Base-by-base conservation (phyloP, 2,113 vertebrate genomes). In the Coreoperca whiteheadi region DNA sequence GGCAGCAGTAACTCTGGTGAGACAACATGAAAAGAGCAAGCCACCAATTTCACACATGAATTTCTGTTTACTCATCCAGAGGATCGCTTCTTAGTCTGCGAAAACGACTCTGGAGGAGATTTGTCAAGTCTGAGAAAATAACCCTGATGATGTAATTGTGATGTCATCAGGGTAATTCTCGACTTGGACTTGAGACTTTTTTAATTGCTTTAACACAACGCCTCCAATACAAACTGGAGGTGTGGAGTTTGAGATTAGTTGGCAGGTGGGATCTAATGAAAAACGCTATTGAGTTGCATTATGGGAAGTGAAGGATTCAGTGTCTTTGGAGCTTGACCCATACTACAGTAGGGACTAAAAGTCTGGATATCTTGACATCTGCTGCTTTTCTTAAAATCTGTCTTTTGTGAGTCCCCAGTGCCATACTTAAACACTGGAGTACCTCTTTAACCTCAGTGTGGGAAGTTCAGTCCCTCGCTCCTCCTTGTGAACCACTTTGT, bases 401-500 rank as follows among this genome's bases (percentile, higher is more conserved):
- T 34, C 32, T 34, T 34, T 34, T 34, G 32, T 8, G 37, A 39
- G 37, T 39, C 6, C 37, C 37, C 37, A 8, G 1, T 39, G 37
- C 37, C 1, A 39, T 39, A 39, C 37, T 39, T 8, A 39, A 39
- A 39, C 37, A 39, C 37, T 39, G 37, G 37, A 39, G 37, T 39
- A 39, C 37, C 32, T 3, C 32, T 34, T 34, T 34, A 34, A 34
- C 32, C 32, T 34, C 32, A 34, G 32, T 3, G 32, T 34, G 32
- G 32, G 32, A 4, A 34, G 32, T 34, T 34, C n/a, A n/a, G n/a
- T n/a, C n/a, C n/a, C n/a, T n/a, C n/a, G n/a, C n/a, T n/a, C n/a
- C n/a, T n/a, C n/a, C n/a, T n/a, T 34, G 11, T 61, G 46, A 48
- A 32, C n/a, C 41, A 76, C n/a, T 79, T 53, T 79, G n/a, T 28